These are phyloP conservation scores for Dioctria rufipes DNA, from an alignment of 2,888 invertebrate species.

Conservation along the genomic window DNA sequence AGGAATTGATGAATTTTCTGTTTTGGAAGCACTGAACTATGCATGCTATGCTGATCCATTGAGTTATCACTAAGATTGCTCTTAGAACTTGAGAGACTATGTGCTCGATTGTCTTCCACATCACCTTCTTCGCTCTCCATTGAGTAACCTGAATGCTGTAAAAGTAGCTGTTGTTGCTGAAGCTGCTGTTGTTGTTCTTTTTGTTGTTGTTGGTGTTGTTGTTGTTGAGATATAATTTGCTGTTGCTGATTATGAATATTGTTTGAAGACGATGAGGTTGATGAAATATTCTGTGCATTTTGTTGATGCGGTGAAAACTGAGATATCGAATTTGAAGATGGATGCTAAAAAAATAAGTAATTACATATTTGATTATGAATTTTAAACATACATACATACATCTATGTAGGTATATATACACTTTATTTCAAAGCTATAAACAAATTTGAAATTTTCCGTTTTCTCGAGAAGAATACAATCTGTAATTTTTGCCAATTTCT, in stretches of 20 bases:
- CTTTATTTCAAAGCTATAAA: too few relatives aligned
- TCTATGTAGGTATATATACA: too few relatives aligned
- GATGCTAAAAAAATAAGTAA: conserved; percentile 55
- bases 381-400: too few relatives aligned
- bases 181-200: conserved; percentile 60
- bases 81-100: conserved; percentile 86
- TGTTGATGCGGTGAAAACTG: conserved; percentile 60
- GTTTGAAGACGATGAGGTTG: conserved; percentile 61
- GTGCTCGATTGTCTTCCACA: conserved; percentile 82
- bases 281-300: conserved; percentile 60
- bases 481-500: too few relatives aligned
- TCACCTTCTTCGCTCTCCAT: conserved; percentile 82
- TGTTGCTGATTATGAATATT: conserved; percentile 61
- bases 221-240: conserved; percentile 52
- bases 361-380: too few relatives aligned
- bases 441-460: too few relatives aligned
- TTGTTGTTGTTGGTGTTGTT: conserved; percentile 61
- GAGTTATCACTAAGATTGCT: conserved; percentile 88
- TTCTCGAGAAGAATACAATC: too few relatives aligned
- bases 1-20: conserved; percentile 88
- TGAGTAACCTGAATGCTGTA: conserved; percentile 72
- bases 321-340: conserved; percentile 61
- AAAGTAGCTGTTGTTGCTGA: conserved; percentile 64
- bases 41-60: conserved; percentile 69
- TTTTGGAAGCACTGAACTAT: conserved; percentile 67